Evolutionary conservation across 2,888 invertebrate genomes (phyloP).

Genomic region (Caenorhabditis wallacei): DNA sequence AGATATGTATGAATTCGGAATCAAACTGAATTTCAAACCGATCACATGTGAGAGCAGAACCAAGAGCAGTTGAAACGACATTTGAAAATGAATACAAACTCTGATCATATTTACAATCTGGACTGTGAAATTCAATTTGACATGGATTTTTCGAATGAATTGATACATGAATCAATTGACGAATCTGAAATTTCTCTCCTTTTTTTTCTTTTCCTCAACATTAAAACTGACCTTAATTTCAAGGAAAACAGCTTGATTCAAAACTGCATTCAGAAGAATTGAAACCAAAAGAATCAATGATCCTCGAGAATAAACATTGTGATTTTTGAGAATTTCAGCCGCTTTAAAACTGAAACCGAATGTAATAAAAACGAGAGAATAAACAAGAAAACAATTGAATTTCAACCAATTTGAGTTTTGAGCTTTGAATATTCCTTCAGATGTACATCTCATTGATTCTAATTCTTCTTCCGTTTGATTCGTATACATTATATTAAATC

Average conservation of each 20-base stretch:
- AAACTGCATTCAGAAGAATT: conserved; percentile 41
- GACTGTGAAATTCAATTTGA: conserved; percentile 49
- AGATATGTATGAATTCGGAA: not conserved
- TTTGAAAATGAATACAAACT: conserved; percentile 22
- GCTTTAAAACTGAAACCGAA: conserved; percentile 24
- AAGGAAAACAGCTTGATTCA: conserved; percentile 34
- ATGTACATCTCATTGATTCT: conserved; percentile 47
- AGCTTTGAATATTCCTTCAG: conserved; percentile 45
- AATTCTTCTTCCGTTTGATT: conserved; percentile 52
- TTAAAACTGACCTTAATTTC: conserved; percentile 33
- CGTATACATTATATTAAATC: conserved; percentile 34
- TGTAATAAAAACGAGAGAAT: conserved; percentile 11
- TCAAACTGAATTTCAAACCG: conserved; percentile 2
- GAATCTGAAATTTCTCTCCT: conserved; percentile 19
- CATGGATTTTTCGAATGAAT: conserved; percentile 35
- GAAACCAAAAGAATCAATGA: conserved; percentile 22
- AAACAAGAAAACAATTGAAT: conserved; percentile 24
- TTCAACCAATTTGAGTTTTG: conserved; percentile 46
- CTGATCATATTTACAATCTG: conserved; percentile 43
- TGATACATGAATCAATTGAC: conserved; percentile 28
- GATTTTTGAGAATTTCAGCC: conserved; percentile 35
- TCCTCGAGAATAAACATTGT: conserved; percentile 50
- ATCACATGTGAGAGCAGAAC: conserved; percentile 38
- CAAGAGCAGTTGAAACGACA: conserved; percentile 22
- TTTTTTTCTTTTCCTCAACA: not conserved